phyloP scores from a whole-genome alignment of 2,113 vertebrate genomes.

The Steatornis caripensis region DNA sequence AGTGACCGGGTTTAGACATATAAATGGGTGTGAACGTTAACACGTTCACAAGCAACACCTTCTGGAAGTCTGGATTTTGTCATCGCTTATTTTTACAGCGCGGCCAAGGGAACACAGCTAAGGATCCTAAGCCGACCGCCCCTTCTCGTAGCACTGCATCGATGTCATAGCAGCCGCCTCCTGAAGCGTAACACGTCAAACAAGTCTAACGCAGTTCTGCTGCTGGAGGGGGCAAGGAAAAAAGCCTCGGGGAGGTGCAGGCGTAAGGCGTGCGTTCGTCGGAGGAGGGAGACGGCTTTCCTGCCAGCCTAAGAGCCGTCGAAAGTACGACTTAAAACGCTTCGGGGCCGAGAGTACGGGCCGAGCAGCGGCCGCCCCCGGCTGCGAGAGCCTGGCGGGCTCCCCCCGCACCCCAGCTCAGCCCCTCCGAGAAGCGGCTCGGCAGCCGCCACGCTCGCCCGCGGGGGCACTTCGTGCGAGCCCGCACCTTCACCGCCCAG shows the following conservation, averaged over 20 bases:
- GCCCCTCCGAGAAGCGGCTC: no score
- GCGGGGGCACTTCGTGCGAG: neutral
- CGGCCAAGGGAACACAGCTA: neutral
- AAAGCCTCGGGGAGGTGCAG: neutral
- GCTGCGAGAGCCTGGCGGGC: no score
- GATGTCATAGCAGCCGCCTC: neutral
- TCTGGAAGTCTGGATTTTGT: neutral
- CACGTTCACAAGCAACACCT: neutral
- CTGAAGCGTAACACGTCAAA: accelerated
- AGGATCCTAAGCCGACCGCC: neutral
- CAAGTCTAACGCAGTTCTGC: neutral
- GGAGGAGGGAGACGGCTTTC: neutral
- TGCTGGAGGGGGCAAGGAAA: neutral
- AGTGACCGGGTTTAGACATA: accelerated
- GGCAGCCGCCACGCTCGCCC: neutral
- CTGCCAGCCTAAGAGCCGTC: accelerated
- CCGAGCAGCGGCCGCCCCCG: no score
- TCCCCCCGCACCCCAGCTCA: no score
- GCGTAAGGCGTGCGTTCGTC: accelerated
- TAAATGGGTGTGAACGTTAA: accelerated
- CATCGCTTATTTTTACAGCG: neutral
- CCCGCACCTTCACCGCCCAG: neutral
- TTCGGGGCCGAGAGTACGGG: accelerated
- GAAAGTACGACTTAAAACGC: accelerated
- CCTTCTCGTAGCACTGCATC: accelerated